Base-by-base conservation (phyloP, 2,797 vertebrate genomes). In the Scleropages formosus region DNA sequence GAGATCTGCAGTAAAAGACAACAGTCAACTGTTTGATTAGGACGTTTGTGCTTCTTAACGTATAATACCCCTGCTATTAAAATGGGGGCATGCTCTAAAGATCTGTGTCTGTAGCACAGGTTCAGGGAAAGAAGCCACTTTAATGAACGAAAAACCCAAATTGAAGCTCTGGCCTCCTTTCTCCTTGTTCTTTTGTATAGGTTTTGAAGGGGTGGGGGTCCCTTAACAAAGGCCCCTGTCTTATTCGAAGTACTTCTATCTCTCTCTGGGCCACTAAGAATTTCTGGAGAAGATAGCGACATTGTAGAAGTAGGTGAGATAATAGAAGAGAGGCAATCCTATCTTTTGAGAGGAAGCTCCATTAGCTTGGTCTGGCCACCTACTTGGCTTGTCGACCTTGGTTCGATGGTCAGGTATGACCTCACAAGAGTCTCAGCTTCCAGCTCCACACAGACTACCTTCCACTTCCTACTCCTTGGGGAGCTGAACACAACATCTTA, bases 301-400 rank as follows among this genome's bases (percentile, higher is more conserved):
- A 64, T 73, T 11, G 20, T 64, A 58, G 59, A 68, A 79, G 46
- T 72, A 62, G 49, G 46, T 13, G 22, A 69, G 39, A 56, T 27
- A 76, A 26, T 73, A 63, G 44, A 73, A 81, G 49, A 74, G 78
- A 70, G 61, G n/a, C 27, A 26, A 44, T 75, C 0, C 4, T 73
- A 77, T 77, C 68, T 73, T 64, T 73, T 8, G n/a, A 65, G 53
- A 67, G 58, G 49, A 78, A 46, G 66, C 24, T 78, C 82, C 86
- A 60, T 80, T 51, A 12, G 20, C 12, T 18, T 6, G 22, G 8
- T 39, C 20, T 8, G 9, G 67, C 67, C 15, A 16, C 47, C 67
- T 27, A 26, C 46, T 10, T 22, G 9, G 9, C 4, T 53, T 26
- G 6, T 18, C 20, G 9, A 11, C n/a, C 26, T 24, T 27, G 46